Conservation (phyloP, 2,888 invertebrate genomes). For the Sinelater perroti region DNA sequence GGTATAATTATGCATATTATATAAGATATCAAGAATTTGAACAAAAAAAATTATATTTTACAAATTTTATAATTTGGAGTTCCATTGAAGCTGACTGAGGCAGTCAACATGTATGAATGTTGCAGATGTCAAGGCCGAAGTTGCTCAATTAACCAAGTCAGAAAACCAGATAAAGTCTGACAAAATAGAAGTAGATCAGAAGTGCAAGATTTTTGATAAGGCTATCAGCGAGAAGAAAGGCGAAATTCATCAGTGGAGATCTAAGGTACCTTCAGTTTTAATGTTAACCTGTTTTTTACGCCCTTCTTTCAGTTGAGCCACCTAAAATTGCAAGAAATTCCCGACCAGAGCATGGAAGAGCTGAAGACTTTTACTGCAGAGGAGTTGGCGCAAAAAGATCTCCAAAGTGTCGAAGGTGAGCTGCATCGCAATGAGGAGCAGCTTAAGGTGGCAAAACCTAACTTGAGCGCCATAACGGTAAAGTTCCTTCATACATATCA, state of each 20-base stretch:
- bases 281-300: background rate
- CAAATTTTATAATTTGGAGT: no score
- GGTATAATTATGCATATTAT: slow-evolving; percentile 45
- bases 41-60: no score
- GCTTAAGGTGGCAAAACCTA: slow-evolving; percentile 73
- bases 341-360: slow-evolving; percentile 57
- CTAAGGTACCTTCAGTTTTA: slow-evolving; percentile 59
- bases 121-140: slow-evolving; percentile 68
- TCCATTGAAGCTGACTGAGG: background rate
- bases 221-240: slow-evolving; percentile 66
- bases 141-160: slow-evolving; percentile 67
- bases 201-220: slow-evolving; percentile 69
- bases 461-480: slow-evolving; percentile 78
- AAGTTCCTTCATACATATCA: slow-evolving; percentile 51
- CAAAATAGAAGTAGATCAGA: slow-evolving; percentile 79
- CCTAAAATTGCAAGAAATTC: slow-evolving; percentile 67
- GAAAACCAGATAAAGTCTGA: slow-evolving; percentile 75
- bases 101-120: slow-evolving; percentile 19
- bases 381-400: slow-evolving; percentile 68
- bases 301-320: slow-evolving; percentile 32
- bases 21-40: no score
- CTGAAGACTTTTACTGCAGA: slow-evolving; percentile 71
- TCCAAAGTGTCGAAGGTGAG: slow-evolving; percentile 68
- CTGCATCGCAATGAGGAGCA: slow-evolving; percentile 68
- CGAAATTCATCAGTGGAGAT: slow-evolving; percentile 67